These are phyloP conservation scores for Panthera uncia DNA, from an alignment of 2,113 vertebrate species.

Conservation along the genomic window DNA sequence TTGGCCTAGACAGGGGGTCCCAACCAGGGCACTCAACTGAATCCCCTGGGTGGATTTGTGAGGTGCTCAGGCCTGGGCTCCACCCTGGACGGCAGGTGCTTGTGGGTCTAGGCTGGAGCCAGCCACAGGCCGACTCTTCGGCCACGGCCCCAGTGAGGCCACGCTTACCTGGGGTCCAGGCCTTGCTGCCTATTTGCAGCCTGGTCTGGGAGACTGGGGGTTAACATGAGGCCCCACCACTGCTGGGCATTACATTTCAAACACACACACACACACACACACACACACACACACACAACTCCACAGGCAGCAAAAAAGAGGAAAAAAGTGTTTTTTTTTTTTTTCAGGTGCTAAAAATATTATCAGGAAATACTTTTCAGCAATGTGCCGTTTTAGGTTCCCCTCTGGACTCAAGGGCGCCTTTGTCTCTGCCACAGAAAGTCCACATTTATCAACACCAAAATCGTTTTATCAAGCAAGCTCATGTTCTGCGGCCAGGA, in stretches of 20 bases:
- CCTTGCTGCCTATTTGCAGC: neutral
- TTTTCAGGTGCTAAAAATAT: conserved; percentile 85
- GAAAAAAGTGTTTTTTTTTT: neutral
- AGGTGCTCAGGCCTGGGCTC: rapidly evolving
- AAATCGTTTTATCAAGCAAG: conserved; percentile 71
- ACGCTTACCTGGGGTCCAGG: rapidly evolving
- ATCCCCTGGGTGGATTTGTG: neutral
- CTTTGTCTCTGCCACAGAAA: conserved; percentile 81
- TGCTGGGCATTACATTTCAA: conserved; percentile 19
- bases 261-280: neutral
- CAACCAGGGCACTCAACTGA: rapidly evolving
- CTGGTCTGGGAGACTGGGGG: neutral
- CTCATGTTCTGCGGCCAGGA: conserved; percentile 9
- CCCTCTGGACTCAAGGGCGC: conserved; percentile 79
- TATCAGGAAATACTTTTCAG: conserved; percentile 86
- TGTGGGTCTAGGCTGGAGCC: neutral
- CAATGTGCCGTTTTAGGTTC: conserved; percentile 78
- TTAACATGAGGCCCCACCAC: conserved; percentile 9
- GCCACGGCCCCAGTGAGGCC: too few species aligned
- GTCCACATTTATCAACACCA: conserved; percentile 75
- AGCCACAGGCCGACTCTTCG: neutral
- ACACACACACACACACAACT: neutral
- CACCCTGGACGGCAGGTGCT: too few species aligned
- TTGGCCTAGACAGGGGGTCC: neutral
- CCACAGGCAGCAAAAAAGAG: neutral